Evolutionary conservation across 2,888 invertebrate genomes (phyloP), one percentile per base, ranked within the genome.

Genomic region (Athalia rosae): DNA sequence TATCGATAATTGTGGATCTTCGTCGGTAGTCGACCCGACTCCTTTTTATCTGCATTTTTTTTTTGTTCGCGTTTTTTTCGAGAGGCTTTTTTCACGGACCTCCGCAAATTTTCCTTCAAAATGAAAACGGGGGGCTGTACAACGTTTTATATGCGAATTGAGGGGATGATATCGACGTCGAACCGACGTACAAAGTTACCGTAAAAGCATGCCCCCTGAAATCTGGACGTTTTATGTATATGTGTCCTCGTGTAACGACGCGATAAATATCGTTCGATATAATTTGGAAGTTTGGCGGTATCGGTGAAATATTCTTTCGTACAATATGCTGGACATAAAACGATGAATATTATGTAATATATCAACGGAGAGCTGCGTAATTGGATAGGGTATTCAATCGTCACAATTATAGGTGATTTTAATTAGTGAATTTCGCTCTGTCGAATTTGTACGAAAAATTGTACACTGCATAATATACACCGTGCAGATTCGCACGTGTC

Each of bases 1-100:
- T 50, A 53, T 50, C 67, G 67, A 67, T 67, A 28, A 50, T 28
- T 50, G 67, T 67, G 50, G 67, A 67, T 67, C 15, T 53, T 50
- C 67, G 41, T n/a, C 13, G 28, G 2, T 28, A 67, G 50, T 11
- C 50, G 53, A 53, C 41, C 28, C 67, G 5, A 67, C 67, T 48
- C 3, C 15, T 13, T 48, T 66, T 15, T 8, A 61, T 28, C n/a
- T 47, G 45, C 64, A 47, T 9, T 15, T n/a, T n/a, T n/a, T 7
- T 8, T 28, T 2, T 0, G 28, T 28, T 2, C 0, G 28, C 0
- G 2, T 28, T 28, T 28, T 28, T 28, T 28, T 28, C 28, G 28
- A 28, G 28, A 28, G 28, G 28, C 28, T 28, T 28, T 28, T 4
- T 53, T 9, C n/a, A 53, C 7, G 6, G 6, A 11, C 3, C 11